phyloP scores from a whole-genome alignment of 2,113 vertebrate genomes.

The Mirza zaza region DNA sequence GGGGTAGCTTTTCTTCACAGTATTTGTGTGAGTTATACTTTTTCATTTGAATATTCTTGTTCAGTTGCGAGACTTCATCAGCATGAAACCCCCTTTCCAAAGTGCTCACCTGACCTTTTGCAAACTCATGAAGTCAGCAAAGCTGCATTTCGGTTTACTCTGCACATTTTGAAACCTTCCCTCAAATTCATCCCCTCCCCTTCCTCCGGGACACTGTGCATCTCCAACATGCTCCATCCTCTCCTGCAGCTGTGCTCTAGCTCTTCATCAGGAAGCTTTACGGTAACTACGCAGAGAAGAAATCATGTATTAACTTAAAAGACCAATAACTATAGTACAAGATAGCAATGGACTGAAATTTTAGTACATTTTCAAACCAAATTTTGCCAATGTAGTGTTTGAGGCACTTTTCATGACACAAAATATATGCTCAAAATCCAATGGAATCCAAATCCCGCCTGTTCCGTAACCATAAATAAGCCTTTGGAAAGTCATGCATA shows the following conservation, averaged over 20 bases:
- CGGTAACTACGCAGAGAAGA: not conserved
- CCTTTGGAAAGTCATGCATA: not conserved
- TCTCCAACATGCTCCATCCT: not conserved
- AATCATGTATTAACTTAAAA: not conserved
- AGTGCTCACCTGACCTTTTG: not conserved
- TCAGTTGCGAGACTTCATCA: not conserved
- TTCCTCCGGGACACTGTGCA: not conserved
- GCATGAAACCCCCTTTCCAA: not conserved
- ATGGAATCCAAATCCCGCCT: not conserved
- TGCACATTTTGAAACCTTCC: not conserved
- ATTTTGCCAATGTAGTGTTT: not conserved
- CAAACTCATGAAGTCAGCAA: not conserved
- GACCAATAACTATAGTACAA: not conserved
- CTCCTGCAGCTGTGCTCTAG: not conserved
- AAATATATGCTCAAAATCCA: not conserved
- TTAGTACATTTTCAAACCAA: not conserved
- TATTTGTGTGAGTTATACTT: not conserved
- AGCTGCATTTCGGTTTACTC: not conserved
- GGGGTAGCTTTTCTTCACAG: not conserved
- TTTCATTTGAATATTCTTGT: not conserved
- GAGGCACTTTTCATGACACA: not conserved
- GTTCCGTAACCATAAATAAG: not conserved
- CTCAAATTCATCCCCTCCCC: not conserved
- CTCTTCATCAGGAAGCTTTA: conserved; percentile 19
- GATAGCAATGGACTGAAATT: not conserved